A percentile compares a stretch with the other conserved stretches of the same genome.
phyloP scores from a whole-genome alignment of 2,888 invertebrate genomes.

The Dolomedes plantarius region DNA sequence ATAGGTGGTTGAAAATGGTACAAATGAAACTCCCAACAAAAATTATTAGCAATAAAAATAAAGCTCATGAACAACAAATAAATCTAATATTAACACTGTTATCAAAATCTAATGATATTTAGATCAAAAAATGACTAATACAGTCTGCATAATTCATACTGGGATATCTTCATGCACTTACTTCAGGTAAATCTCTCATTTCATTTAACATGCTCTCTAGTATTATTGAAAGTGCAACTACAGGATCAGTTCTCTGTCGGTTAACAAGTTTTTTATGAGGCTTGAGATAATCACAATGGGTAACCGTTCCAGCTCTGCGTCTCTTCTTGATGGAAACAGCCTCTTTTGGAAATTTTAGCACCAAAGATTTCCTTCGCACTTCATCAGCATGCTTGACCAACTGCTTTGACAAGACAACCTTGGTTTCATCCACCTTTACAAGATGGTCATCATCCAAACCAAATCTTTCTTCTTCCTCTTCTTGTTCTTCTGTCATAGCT shows the following conservation, averaged over 20 bases:
- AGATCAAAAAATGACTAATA: no score
- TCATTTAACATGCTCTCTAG: conserved; percentile 94
- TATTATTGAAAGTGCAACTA: conserved; percentile 90
- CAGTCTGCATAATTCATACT: no score
- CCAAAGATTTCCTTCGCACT: conserved; percentile 86
- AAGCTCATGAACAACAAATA: no score
- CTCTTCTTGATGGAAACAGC: conserved; percentile 81
- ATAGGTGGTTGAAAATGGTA: no score
- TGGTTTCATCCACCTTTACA: conserved; percentile 95
- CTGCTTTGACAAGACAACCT: conserved; percentile 91
- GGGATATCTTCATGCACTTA: conserved; percentile 78
- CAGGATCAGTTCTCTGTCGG: conserved; percentile 94
- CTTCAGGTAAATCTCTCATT: conserved; percentile 92
- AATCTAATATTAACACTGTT: no score
- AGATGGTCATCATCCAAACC: conserved; percentile 86
- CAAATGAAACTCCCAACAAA: no score
- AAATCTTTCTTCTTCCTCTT: conserved; percentile 86
- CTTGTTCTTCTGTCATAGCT: conserved; percentile 87
- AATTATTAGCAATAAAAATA: no score
- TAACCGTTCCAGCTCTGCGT: conserved; percentile 82
- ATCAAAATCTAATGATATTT: no score
- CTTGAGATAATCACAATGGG: conserved; percentile 93
- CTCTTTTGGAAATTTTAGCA: conserved; percentile 87
- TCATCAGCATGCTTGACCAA: conserved; percentile 92
- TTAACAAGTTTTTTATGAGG: conserved; percentile 89